A percentile compares a stretch with the other conserved stretches of the same genome.
phyloP scores from a whole-genome alignment of 2,797 vertebrate genomes.

The Lagorchestes hirsutus region DNA sequence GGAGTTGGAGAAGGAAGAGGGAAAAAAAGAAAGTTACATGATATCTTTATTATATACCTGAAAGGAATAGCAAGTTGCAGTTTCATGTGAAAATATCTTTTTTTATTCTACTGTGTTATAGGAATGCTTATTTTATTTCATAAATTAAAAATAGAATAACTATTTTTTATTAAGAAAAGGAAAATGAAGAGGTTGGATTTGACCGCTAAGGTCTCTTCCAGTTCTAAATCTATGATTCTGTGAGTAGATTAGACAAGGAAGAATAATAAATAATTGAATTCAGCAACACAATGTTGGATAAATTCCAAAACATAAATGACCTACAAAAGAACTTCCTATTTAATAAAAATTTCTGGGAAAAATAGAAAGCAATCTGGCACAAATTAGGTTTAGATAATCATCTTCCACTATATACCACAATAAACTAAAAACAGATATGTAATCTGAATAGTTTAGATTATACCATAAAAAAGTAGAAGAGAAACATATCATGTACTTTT shows the following conservation, averaged over 20 bases:
- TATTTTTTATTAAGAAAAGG: not conserved
- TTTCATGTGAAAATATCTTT: not conserved
- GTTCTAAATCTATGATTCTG: not conserved
- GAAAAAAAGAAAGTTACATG: not conserved
- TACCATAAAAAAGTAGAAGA: not conserved
- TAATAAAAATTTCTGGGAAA: not conserved
- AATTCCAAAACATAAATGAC: not conserved
- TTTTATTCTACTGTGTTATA: not conserved
- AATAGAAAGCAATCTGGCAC: not conserved
- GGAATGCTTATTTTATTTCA: not conserved
- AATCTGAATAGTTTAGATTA: not conserved
- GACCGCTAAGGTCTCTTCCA: not conserved
- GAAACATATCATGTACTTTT: not conserved
- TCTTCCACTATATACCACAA: not conserved
- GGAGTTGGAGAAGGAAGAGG: not conserved
- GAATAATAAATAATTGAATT: not conserved
- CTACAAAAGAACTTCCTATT: not conserved
- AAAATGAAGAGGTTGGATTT: not conserved
- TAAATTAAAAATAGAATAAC: not conserved
- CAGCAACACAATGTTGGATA: not conserved
- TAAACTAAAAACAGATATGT: not conserved
- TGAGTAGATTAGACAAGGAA: not conserved
- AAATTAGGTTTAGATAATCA: constrained; percentile 10
- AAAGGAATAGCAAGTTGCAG: not conserved
- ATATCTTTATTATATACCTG: not conserved